Evolutionary conservation across 2,888 invertebrate genomes (phyloP).

Genomic region (Zhuqinia jingwanae): DNA sequence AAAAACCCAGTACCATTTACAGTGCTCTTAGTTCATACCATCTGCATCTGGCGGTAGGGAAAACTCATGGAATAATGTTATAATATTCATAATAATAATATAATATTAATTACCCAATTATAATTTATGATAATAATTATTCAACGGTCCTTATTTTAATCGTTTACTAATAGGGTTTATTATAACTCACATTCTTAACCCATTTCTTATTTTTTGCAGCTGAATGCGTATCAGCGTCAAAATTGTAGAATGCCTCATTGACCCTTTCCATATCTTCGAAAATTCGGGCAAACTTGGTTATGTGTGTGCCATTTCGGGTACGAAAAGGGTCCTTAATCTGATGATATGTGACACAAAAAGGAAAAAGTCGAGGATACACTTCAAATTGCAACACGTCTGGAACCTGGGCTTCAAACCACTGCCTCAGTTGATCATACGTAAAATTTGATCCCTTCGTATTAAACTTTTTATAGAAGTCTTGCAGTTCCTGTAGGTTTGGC

Average conservation of each 20-base stretch:
- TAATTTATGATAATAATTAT: too few species aligned
- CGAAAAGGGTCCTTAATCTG: background rate
- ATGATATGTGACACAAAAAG: background rate
- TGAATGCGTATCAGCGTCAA: background rate
- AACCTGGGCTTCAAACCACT: background rate
- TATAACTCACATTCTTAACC: background rate
- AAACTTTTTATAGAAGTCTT: too few species aligned
- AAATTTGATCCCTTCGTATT: too few species aligned
- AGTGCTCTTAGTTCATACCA: too few species aligned
- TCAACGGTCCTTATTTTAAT: too few species aligned
- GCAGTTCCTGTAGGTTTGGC: too few species aligned
- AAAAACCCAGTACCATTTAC: too few species aligned
- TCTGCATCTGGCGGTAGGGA: too few species aligned
- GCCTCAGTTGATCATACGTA: background rate
- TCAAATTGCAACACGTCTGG: background rate
- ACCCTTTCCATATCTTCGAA: background rate
- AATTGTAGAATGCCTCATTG: background rate
- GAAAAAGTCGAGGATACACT: constrained; percentile 1
- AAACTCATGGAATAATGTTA: background rate
- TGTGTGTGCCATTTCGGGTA: background rate
- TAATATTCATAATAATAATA: background rate
- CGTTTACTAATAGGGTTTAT: too few species aligned
- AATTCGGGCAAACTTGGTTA: background rate
- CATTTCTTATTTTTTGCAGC: background rate
- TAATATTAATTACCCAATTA: too few species aligned